Evolutionary conservation across 2,888 invertebrate genomes (phyloP).

Genomic region (Ceriagrion tenellum): DNA sequence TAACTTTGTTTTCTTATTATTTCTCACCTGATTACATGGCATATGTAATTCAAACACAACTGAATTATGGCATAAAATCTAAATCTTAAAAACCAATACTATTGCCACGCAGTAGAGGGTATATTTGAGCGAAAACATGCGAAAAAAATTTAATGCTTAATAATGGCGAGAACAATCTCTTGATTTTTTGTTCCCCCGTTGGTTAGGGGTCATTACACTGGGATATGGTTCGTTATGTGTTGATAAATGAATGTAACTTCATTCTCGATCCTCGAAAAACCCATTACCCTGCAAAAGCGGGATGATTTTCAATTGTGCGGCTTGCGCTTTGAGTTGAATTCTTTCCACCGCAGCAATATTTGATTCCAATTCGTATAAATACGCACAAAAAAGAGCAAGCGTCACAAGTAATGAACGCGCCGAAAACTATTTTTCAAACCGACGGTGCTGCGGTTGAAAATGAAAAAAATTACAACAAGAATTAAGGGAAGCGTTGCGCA

Average conservation of each 20-base stretch:
- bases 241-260: not conserved
- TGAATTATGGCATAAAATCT: not conserved
- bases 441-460: not conserved
- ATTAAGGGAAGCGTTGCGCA: not conserved
- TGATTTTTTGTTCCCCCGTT: not conserved
- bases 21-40: no score
- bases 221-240: not conserved
- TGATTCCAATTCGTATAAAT: not conserved
- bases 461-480: not conserved
- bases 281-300: not conserved
- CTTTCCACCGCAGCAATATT: not conserved
- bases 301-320: not conserved
- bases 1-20: no score
- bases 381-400: not conserved
- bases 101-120: not conserved
- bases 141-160: no score
- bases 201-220: not conserved
- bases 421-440: not conserved
- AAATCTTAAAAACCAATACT: not conserved
- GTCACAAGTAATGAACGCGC: not conserved
- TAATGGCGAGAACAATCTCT: no score
- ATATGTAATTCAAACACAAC: not conserved
- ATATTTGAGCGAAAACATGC: not conserved
- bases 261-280: not conserved
- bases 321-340: not conserved